A percentile compares a stretch with the other conserved stretches of the same genome.
Conservation (phyloP, 2,113 vertebrate genomes). For the Microtus richardsoni region DNA sequence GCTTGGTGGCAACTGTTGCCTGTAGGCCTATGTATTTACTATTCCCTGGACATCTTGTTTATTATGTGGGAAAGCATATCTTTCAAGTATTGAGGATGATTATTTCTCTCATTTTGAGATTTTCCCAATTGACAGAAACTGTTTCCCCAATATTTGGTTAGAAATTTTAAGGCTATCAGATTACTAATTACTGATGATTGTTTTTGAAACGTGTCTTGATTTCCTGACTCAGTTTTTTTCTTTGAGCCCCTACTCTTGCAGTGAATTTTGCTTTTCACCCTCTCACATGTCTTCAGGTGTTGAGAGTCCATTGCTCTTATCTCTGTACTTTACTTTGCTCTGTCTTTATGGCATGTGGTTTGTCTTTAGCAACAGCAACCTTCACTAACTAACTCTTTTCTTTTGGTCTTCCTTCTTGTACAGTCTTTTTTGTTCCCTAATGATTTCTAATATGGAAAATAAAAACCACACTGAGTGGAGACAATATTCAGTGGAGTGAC, state of each 20-base stretch:
- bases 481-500: background rate
- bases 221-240: background rate
- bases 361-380: background rate
- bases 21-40: background rate
- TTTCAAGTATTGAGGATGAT: background rate
- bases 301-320: background rate
- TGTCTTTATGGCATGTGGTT: background rate
- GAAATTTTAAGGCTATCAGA: background rate
- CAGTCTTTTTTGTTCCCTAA: background rate
- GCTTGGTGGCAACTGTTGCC: background rate
- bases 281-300: background rate
- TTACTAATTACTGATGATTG: background rate
- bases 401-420: background rate
- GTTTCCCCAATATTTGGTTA: background rate
- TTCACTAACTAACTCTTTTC: background rate
- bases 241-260: background rate
- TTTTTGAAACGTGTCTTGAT: constrained; percentile 26
- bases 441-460: background rate
- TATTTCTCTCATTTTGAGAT: constrained; percentile 43
- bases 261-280: background rate
- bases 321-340: background rate
- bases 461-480: background rate
- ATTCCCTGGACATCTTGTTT: background rate
- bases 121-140: constrained; percentile 4
- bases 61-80: background rate